phyloP scores from a whole-genome alignment of 2,888 invertebrate genomes.

The Coelopa pilipes region DNA sequence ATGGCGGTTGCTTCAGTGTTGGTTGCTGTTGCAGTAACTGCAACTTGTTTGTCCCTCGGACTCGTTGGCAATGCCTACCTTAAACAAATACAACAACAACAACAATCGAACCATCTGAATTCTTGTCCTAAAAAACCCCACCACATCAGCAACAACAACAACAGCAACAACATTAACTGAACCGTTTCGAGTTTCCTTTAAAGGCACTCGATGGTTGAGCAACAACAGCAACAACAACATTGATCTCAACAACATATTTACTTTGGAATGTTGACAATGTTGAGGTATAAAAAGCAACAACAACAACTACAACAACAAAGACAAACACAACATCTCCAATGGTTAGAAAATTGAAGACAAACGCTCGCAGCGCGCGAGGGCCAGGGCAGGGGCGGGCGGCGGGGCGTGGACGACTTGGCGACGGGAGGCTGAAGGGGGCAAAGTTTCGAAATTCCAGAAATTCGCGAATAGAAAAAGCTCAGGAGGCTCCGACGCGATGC shows the following conservation, averaged over 20 bases:
- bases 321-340: background rate
- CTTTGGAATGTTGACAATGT: conserved; percentile 25
- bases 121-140: conserved; percentile 25
- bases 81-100: conserved; percentile 21
- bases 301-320: background rate
- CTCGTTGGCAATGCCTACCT: conserved; percentile 22
- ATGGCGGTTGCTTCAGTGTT: background rate
- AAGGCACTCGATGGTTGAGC: conserved; percentile 20
- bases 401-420: no score
- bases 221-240: conserved; percentile 4
- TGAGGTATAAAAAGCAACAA: conserved; percentile 4
- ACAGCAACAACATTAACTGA: background rate
- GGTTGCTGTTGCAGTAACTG: conserved; percentile 21
- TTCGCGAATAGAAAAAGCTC: no score
- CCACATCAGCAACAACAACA: background rate
- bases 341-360: no score
- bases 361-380: no score
- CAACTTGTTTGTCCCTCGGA: conserved; percentile 30
- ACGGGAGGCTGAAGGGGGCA: no score
- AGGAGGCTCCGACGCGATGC: no score
- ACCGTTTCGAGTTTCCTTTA: conserved; percentile 23
- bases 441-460: no score
- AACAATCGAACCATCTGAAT: conserved; percentile 2
- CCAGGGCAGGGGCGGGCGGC: no score
- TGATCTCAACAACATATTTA: background rate